Evolutionary conservation across 2,113 vertebrate genomes (phyloP).

Genomic region (Lampris incognitus): DNA sequence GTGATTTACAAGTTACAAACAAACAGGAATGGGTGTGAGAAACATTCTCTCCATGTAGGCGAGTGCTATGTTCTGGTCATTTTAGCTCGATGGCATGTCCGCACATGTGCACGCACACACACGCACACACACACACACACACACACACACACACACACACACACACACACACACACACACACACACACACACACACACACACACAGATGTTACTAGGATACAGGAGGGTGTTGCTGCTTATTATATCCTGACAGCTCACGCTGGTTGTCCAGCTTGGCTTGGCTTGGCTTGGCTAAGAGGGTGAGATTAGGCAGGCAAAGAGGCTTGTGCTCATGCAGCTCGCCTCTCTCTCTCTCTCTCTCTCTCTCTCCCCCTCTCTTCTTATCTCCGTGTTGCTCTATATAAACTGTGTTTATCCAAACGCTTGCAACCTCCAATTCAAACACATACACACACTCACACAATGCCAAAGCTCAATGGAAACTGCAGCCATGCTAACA

Average conservation of each 20-base stretch:
- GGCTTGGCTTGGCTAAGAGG: slow-evolving; percentile 65
- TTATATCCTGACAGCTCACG: slow-evolving; percentile 72
- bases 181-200: slow-evolving; percentile 18
- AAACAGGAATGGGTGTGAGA: slow-evolving; percentile 18
- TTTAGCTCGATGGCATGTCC: slow-evolving; percentile 19
- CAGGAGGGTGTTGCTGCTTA: slow-evolving; percentile 73
- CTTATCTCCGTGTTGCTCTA: slow-evolving; percentile 38
- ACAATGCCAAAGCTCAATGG: not conserved
- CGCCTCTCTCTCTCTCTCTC: slow-evolving; percentile 44
- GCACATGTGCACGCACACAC: not conserved
- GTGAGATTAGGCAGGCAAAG: slow-evolving; percentile 68
- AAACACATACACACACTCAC: slow-evolving; percentile 25
- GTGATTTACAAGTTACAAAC: slow-evolving; percentile 47
- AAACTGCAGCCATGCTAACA: not conserved
- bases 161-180: not conserved
- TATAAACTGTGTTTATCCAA: slow-evolving; percentile 9
- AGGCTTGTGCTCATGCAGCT: slow-evolving; percentile 48
- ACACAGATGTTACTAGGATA: slow-evolving; percentile 78
- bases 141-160: slow-evolving; percentile 51
- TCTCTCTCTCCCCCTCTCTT: slow-evolving; percentile 2
- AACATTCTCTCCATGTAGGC: slow-evolving; percentile 6
- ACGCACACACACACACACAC: slow-evolving; percentile 5
- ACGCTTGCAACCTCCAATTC: slow-evolving; percentile 18
- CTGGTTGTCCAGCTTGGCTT: slow-evolving; percentile 58
- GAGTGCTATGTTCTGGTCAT: slow-evolving; percentile 29